phyloP scores from a whole-genome alignment of 2,113 vertebrate species.

The Sceloporus undulatus region DNA sequence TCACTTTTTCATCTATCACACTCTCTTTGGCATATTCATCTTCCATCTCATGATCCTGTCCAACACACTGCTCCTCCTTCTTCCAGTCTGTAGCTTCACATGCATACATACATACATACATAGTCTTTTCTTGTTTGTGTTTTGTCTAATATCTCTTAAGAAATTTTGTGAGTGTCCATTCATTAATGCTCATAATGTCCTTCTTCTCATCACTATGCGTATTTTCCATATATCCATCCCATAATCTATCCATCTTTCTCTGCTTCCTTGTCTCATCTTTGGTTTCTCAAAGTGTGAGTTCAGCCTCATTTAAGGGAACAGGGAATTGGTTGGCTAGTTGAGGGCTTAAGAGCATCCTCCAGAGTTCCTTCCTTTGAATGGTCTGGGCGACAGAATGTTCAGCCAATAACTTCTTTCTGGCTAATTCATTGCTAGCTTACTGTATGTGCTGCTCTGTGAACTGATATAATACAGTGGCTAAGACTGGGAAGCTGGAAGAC shows the following conservation, averaged over 20 bases:
- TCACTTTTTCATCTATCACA: not conserved
- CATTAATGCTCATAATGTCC: too few relatives aligned
- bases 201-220: not conserved
- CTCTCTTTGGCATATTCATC: not conserved
- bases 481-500: not conserved
- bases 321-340: too few relatives aligned
- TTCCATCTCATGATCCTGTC: not conserved
- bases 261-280: not conserved
- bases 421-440: not conserved
- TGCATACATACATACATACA: too few relatives aligned
- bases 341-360: not conserved
- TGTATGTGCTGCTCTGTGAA: not conserved
- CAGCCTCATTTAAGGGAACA: not conserved
- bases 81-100: not conserved
- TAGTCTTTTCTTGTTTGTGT: not conserved
- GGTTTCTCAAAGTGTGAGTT: not conserved
- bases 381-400: not conserved
- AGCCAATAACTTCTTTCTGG: not conserved
- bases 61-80: not conserved
- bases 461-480: too few relatives aligned
- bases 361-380: not conserved
- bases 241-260: too few relatives aligned
- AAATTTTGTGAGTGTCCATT: too few relatives aligned
- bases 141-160: not conserved
- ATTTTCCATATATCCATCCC: not conserved